Conservation (phyloP, 2,797 vertebrate species). For the Muscicapa comitata region DNA sequence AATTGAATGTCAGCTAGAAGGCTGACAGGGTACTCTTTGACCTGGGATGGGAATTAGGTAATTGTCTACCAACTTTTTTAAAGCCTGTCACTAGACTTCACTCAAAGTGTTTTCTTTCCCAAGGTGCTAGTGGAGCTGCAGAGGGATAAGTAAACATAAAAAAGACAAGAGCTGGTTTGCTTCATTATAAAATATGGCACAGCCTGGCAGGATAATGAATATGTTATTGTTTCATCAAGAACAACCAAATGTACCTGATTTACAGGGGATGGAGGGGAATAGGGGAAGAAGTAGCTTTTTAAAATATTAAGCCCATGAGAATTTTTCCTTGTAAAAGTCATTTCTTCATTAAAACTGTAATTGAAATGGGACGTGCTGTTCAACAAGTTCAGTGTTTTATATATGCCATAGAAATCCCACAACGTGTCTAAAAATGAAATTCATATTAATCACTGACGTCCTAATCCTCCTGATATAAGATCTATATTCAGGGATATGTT, state of each 20-base stretch:
- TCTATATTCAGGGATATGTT: constrained; percentile 40
- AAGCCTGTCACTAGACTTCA: background rate
- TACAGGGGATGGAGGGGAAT: background rate
- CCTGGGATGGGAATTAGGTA: background rate
- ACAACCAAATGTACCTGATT: background rate
- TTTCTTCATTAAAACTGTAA: constrained; percentile 60
- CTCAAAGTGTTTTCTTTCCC: background rate
- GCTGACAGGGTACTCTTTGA: background rate
- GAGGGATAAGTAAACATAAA: background rate
- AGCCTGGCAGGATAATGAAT: background rate
- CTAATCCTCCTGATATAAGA: constrained; percentile 54
- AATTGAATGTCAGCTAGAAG: background rate
- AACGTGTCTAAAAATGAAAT: constrained; percentile 13
- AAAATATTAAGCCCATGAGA: constrained; percentile 27
- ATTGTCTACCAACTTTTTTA: background rate
- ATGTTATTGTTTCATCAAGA: constrained; percentile 10
- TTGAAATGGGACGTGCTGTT: constrained; percentile 39
- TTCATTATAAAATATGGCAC: background rate
- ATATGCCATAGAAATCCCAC: constrained; percentile 23
- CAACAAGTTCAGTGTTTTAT: constrained; percentile 20
- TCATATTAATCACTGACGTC: constrained; percentile 45
- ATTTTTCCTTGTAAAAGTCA: constrained; percentile 19
- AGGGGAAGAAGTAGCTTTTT: background rate
- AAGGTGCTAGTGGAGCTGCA: background rate
- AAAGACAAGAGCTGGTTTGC: background rate